Evolutionary conservation across 2,888 invertebrate genomes (phyloP).

Genomic region (Coronaproctus castanopsis): DNA sequence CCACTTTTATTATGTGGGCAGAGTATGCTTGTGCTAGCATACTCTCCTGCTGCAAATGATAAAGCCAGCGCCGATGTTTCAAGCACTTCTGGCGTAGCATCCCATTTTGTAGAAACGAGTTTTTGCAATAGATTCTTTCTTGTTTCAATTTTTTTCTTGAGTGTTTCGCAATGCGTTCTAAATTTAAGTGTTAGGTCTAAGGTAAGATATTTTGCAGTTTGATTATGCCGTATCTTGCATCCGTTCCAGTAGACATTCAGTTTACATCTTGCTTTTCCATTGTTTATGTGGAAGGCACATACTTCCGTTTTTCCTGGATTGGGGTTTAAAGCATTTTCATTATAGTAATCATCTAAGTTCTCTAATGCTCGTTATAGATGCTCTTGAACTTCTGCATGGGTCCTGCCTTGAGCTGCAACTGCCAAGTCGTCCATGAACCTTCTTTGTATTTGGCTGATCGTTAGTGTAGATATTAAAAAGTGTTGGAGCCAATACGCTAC

Average conservation of each 20-base stretch:
- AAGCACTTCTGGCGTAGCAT: too few species aligned
- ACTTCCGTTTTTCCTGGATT: constrained; percentile 12
- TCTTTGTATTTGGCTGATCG: constrained; percentile 6
- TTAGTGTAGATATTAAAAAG: constrained; percentile 11
- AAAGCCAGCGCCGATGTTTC: background rate
- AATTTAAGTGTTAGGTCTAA: background rate
- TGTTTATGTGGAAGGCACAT: constrained; percentile 12
- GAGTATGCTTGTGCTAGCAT: background rate
- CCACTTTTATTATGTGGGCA: background rate
- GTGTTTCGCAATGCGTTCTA: background rate
- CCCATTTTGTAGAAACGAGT: too few species aligned
- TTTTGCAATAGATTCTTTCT: background rate
- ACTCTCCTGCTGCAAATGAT: background rate
- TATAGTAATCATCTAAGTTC: constrained; percentile 8
- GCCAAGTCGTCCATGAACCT: constrained; percentile 8
- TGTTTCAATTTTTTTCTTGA: background rate
- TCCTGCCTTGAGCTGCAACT: constrained; percentile 3
- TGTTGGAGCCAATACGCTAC: background rate
- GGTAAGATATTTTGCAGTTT: background rate
- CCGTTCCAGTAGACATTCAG: constrained; percentile 13
- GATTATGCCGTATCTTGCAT: background rate
- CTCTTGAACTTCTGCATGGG: constrained; percentile 2
- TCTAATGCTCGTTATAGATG: constrained; percentile 2
- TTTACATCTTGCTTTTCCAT: constrained; percentile 10
- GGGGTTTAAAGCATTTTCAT: constrained; percentile 5